phyloP scores from a whole-genome alignment of 2,797 vertebrate genomes.

The Lagodon rhomboides region DNA sequence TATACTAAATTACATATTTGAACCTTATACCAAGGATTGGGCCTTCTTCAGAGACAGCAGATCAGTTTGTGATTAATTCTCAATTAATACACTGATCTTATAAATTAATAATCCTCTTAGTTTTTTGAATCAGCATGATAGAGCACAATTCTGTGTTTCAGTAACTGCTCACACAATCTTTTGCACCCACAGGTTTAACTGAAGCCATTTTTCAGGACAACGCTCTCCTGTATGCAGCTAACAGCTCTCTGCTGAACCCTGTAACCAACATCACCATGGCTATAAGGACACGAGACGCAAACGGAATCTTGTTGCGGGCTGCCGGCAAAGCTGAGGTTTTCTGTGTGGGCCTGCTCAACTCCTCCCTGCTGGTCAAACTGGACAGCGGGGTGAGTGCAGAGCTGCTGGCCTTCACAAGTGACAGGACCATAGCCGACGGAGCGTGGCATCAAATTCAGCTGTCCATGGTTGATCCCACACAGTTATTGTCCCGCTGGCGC shows the following conservation, averaged over 20 bases:
- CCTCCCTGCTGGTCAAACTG: slow-evolving; percentile 87
- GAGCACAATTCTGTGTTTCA: neutral
- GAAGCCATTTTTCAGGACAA: slow-evolving; percentile 89
- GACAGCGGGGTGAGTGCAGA: slow-evolving; percentile 83
- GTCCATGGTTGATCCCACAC: slow-evolving; percentile 81
- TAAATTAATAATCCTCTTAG: neutral
- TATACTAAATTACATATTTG: neutral
- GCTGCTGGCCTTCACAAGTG: slow-evolving; percentile 83
- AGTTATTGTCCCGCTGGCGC: slow-evolving; percentile 84
- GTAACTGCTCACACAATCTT: neutral
- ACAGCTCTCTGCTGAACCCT: slow-evolving; percentile 75
- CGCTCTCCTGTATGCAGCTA: slow-evolving; percentile 84
- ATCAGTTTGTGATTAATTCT: neutral
- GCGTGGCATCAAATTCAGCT: slow-evolving; percentile 90
- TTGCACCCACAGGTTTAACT: slow-evolving; percentile 86
- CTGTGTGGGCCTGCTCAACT: slow-evolving; percentile 88
- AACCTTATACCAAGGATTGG: neutral
- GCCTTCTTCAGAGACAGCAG: neutral
- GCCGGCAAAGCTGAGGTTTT: slow-evolving; percentile 80
- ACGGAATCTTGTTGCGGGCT: slow-evolving; percentile 87
- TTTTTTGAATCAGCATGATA: neutral
- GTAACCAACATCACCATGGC: slow-evolving; percentile 87
- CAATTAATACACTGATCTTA: neutral
- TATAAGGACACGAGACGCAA: slow-evolving; percentile 89
- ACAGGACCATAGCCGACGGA: slow-evolving; percentile 85